phyloP scores from a whole-genome alignment of 2,113 vertebrate species.

The Heterochromis multidens region DNA sequence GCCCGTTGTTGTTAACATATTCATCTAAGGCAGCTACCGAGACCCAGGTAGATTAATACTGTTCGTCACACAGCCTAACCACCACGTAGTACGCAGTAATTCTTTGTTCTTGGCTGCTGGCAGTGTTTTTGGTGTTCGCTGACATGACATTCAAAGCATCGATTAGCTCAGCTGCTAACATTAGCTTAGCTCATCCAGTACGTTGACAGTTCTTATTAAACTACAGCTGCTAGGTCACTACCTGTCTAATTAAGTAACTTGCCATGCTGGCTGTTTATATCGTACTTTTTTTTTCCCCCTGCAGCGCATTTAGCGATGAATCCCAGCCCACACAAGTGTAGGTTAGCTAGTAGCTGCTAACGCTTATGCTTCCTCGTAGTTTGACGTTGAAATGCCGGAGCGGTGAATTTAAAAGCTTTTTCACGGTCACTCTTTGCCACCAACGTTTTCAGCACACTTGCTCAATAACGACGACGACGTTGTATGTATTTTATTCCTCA shows the following conservation, averaged over 20 bases:
- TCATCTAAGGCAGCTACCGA: background rate
- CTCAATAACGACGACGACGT: too few relatives aligned
- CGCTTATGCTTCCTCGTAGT: background rate
- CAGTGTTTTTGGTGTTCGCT: background rate
- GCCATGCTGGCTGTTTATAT: accelerated
- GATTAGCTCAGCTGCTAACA: constrained; percentile 13
- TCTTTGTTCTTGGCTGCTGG: background rate
- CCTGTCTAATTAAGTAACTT: background rate
- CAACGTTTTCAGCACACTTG: background rate
- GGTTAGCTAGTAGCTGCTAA: background rate
- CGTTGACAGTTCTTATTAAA: background rate
- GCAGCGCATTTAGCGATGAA: background rate
- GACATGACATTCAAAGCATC: constrained; percentile 20
- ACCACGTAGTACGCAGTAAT: background rate
- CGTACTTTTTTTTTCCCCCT: background rate
- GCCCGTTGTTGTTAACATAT: constrained; percentile 48
- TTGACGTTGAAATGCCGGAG: background rate
- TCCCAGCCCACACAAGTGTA: background rate
- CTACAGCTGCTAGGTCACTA: background rate
- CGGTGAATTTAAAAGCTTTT: background rate
- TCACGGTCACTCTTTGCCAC: background rate
- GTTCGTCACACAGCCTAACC: background rate
- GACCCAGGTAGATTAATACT: accelerated
- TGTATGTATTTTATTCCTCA: too few relatives aligned
- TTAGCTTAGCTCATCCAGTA: background rate